Base-by-base conservation (phyloP, 2,113 vertebrate species). In the Dicaeum eximium region DNA sequence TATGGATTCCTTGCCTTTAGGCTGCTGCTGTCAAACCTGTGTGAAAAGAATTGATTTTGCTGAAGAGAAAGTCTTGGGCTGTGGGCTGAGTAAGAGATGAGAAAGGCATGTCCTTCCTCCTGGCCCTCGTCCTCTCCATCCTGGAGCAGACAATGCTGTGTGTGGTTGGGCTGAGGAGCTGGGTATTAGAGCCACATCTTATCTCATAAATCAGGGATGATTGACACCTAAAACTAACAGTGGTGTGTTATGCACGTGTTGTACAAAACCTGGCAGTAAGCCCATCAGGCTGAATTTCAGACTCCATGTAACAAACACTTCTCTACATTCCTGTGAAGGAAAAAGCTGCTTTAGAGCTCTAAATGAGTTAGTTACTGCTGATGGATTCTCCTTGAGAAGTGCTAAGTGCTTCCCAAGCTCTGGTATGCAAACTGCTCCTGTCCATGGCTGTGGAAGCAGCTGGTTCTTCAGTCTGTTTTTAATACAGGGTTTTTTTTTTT, bases 161-260 rank as follows among this genome's bases (percentile, higher is more conserved):
- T 15, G 62, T 35, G 24, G 8, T 11, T 61, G 54, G 14, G 13
- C 42, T 82, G 66, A 71, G 60, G 42, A 61, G 4, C 12, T 47
- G 54, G 11, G 4, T 35, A 6, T 45, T 30, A 7, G 54, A 84
- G 25, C 15, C 42, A 31, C 3, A 2, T 37, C 30, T 19, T 27
- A 7, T 10, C 15, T 42, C 0, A 2, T 31, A 25, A 60, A 11
- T 77, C 57, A 65, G 48, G 31, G 58, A 1, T 53, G 27, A n/a
- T 12, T 7, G 5, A 50, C 12, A 11, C 45, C 62, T 56, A 1
- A 33, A 84, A 8, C 24, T 17, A 50, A 50, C 19, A 17, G 3
- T 18, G n/a, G 30, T 35, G 48, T 21, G 57, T 47, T 38, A 15
- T 0, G 22, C 20, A 20, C 0, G 0, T 42, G 35, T 38, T 33